phyloP scores from a whole-genome alignment of 2,113 vertebrate species.

The Capreolus pygargus region DNA sequence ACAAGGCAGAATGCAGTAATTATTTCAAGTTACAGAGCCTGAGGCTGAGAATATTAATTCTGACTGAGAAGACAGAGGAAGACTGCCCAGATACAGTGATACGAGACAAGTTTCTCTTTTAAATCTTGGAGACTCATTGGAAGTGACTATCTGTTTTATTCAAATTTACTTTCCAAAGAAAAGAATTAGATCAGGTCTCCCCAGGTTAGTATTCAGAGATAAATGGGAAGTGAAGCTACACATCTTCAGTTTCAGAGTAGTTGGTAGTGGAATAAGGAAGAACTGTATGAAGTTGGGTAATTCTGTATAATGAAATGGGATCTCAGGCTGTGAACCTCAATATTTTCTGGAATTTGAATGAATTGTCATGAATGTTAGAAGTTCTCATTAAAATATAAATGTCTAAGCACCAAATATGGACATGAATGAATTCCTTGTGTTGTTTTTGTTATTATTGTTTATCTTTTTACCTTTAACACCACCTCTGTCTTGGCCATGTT shows the following conservation, averaged over 20 bases:
- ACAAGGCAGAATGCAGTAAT: not conserved
- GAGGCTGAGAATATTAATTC: not conserved
- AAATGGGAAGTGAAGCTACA: not conserved
- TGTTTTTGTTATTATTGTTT: not conserved
- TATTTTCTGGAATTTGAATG: not conserved
- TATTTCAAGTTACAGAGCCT: not conserved
- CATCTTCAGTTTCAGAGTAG: not conserved
- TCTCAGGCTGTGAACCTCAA: not conserved
- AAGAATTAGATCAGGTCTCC: not conserved
- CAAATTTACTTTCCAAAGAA: not conserved
- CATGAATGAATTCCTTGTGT: not conserved
- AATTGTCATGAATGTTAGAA: not conserved
- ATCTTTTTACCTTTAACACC: not conserved
- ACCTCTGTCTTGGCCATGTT: not conserved
- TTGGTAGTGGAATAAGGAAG: not conserved
- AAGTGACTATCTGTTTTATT: not conserved
- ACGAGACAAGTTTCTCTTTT: not conserved
- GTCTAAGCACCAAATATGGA: not conserved
- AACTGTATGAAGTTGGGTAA: not conserved
- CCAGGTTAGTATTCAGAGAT: not conserved
- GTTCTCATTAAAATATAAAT: not conserved
- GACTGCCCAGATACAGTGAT: not conserved
- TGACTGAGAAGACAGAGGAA: not conserved
- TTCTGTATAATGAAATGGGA: not conserved
- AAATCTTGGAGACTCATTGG: not conserved